These are phyloP conservation scores for Platalea minor DNA, from an alignment of 2,797 vertebrate species.

Conservation along the genomic window DNA sequence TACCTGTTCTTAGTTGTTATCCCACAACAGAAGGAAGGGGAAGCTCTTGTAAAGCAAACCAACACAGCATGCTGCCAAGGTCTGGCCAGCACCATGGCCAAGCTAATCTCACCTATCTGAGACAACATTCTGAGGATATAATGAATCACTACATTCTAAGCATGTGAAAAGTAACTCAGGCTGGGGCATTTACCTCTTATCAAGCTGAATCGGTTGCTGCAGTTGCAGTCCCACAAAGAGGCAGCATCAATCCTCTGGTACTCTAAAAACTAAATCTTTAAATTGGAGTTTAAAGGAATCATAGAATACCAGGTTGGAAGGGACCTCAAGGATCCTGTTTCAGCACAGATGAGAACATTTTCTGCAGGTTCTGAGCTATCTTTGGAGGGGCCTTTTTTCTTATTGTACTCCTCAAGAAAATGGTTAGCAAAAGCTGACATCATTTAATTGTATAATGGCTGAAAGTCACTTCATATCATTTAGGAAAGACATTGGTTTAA, in stretches of 20 bases:
- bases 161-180: neutral
- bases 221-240: neutral
- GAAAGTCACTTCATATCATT: neutral
- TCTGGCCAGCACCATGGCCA: fast-evolving
- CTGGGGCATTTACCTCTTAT: neutral
- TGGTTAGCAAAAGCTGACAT: neutral
- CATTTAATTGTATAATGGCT: neutral
- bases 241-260: neutral
- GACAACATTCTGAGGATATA: neutral
- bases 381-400: neutral
- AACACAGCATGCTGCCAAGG: neutral
- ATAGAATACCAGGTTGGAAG: no score
- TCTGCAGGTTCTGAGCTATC: neutral
- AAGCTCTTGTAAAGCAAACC: neutral
- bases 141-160: neutral
- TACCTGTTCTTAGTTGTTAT: neutral
- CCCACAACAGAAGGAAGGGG: neutral
- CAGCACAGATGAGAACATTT: neutral
- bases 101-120: neutral
- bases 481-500: neutral
- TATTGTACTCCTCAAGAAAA: neutral
- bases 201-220: neutral
- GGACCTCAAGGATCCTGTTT: neutral
- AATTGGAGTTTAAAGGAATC: neutral
- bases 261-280: neutral